phyloP scores from a whole-genome alignment of 2,888 invertebrate genomes.

The Drosophila mulleri region DNA sequence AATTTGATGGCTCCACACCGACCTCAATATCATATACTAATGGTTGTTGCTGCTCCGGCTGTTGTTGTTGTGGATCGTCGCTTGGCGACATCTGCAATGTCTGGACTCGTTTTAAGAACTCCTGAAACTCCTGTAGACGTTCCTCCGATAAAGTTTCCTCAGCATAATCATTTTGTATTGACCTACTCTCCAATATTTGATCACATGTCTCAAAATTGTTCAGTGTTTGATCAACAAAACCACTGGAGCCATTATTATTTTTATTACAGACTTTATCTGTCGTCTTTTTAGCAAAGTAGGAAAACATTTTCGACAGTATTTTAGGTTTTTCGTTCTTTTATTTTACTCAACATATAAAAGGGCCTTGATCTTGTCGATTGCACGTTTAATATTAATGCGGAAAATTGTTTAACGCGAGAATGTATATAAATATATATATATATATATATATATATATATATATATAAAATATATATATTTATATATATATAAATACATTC shows the following conservation, averaged over 20 bases:
- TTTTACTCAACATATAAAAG: constrained; percentile 19
- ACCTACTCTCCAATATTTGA: not conserved
- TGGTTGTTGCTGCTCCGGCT: not conserved
- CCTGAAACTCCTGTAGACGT: constrained; percentile 73
- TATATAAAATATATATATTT: not conserved
- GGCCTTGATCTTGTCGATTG: constrained; percentile 67
- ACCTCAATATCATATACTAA: constrained; percentile 60
- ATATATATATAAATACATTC: not conserved
- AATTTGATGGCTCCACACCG: constrained; percentile 73
- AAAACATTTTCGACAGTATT: constrained; percentile 59
- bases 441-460: not conserved
- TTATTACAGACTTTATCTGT: constrained; percentile 19
- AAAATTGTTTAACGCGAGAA: constrained; percentile 14
- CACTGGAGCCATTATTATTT: constrained; percentile 7
- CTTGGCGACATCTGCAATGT: constrained; percentile 74
- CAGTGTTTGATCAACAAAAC: not conserved
- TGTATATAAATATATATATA: not conserved
- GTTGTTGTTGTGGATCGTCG: not conserved
- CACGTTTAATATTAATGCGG: constrained; percentile 34
- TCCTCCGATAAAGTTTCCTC: constrained; percentile 26
- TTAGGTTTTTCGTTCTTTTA: not conserved
- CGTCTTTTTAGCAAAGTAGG: constrained; percentile 60
- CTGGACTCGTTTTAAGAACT: constrained; percentile 75
- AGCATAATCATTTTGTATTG: not conserved
- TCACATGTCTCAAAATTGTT: not conserved